Evolutionary conservation across 2,888 invertebrate genomes (phyloP), one percentile per base, ranked within the genome.

Genomic region (Lysandra coridon): DNA sequence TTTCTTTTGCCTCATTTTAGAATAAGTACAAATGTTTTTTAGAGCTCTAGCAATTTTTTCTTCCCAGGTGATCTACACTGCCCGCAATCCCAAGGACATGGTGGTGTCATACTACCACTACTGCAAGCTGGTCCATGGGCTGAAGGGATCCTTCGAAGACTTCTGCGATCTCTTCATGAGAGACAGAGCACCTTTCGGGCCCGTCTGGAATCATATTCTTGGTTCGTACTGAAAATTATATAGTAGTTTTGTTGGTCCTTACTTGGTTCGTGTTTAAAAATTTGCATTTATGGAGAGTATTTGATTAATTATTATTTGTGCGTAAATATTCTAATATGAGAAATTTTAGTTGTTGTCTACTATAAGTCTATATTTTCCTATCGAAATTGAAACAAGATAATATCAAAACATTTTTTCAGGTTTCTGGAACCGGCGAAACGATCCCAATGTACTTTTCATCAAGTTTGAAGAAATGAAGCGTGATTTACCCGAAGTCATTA

Each of bases 101-200:
- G 97, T 97, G 81, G 98, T 98, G 0, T 98, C 98, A 0, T 98
- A 97, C 87, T 98, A 97, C 88, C 97, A 98, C 89, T 98, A 98
- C 89, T 98, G 96, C 87, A 95, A 95, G 80, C 91, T 97, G 79
- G 95, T 98, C 64, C 97, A 98, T 84, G 95, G 96, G 0, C 90
- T 96, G 17, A 92, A 94, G 81, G 96, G 96, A 0, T 92, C 95
- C 0, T 97, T 98, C 83, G 96, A 97, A 73, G 96, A 97, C 80
- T 98, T 97, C 87, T 96, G 96, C 80, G 96, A 97, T 81, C 89
- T 97, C 12, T 96, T 97, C 88, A 91, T 98, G 84, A 92, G 93
- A 78, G 97, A 96, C 75, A 95, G 95, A 81, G 95, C 96, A 78
- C 96, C 96, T 0, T 94, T 96, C 81, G 96, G 95, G 0, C 95